A percentile compares a stretch with the other conserved stretches of the same genome.
Evolutionary conservation across 2,797 vertebrate genomes (phyloP).

Genomic region (Macroramphosus scolopax): DNA sequence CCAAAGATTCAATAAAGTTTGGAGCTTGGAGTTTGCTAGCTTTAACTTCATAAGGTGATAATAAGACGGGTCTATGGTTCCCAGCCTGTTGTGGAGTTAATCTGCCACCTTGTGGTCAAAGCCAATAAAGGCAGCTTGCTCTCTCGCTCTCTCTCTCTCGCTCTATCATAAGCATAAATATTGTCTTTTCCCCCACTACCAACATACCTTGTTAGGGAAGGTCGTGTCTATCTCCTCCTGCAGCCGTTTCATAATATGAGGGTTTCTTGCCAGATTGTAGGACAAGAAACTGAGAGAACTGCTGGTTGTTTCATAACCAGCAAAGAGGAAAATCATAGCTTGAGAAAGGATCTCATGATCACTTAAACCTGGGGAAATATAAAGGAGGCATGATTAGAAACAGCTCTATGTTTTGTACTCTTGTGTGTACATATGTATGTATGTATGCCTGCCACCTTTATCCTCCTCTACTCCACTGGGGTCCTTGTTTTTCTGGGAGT

Average conservation of each 20-base stretch:
- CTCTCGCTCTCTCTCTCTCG: no score
- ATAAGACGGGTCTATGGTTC: no score
- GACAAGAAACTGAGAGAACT: slow-evolving; percentile 73
- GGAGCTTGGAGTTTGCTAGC: no score
- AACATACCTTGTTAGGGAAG: slow-evolving; percentile 77
- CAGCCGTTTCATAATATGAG: slow-evolving; percentile 73
- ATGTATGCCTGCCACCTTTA: slow-evolving; percentile 32
- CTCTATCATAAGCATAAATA: no score
- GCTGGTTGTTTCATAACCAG: slow-evolving; percentile 83
- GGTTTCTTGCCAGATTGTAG: slow-evolving; percentile 79
- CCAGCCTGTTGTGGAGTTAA: background rate
- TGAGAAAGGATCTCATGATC: slow-evolving; percentile 86
- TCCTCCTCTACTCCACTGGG: slow-evolving; percentile 28
- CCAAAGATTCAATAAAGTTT: no score
- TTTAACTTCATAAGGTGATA: no score
- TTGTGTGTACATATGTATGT: background rate
- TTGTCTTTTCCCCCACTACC: background rate
- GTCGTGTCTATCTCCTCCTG: slow-evolving; percentile 76
- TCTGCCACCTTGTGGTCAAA: background rate
- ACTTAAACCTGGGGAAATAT: slow-evolving; percentile 74
- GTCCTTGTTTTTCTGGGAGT: slow-evolving; percentile 70
- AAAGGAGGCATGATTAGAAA: background rate
- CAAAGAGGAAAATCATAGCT: slow-evolving; percentile 79
- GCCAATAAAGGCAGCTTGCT: background rate
- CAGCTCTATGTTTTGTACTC: slow-evolving; percentile 39